These are phyloP conservation scores for Pristionchus fissidentatus DNA, from an alignment of 2,888 invertebrate genomes.

Conservation along the genomic window DNA sequence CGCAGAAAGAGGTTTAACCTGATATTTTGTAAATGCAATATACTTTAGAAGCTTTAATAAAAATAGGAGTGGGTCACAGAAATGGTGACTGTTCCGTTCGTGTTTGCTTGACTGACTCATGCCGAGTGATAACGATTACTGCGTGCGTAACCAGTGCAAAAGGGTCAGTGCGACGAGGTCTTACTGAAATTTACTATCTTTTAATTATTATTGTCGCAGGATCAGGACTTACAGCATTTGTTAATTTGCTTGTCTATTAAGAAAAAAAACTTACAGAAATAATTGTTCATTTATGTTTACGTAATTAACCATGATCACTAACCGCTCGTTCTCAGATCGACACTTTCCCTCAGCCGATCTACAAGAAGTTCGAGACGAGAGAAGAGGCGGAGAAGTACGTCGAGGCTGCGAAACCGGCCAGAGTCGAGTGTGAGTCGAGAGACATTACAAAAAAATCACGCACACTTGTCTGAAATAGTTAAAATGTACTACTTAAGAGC, in stretches of 20 bases:
- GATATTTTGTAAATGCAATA: neutral
- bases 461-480: neutral
- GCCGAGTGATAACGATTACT: too few species aligned
- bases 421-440: slow-evolving; percentile 57
- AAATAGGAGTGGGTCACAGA: too few species aligned
- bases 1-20: slow-evolving; percentile 49
- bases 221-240: neutral
- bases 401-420: slow-evolving; percentile 55
- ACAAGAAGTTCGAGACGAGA: slow-evolving; percentile 65
- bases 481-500: too few species aligned
- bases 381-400: slow-evolving; percentile 66
- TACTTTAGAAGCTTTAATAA: too few species aligned
- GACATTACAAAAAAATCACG: too few species aligned
- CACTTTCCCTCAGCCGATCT: slow-evolving; percentile 66
- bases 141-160: neutral
- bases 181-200: too few species aligned
- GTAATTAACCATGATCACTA: neutral
- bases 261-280: neutral
- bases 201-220: neutral
- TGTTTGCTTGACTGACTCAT: too few species aligned
- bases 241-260: too few species aligned
- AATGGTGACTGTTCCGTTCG: too few species aligned
- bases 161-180: too few species aligned
- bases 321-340: slow-evolving; percentile 55
- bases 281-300: neutral